A percentile compares a stretch with the other conserved stretches of the same genome.
Evolutionary conservation across 2,113 vertebrate species (phyloP).

Genomic region (Anarrhichthys ocellatus): DNA sequence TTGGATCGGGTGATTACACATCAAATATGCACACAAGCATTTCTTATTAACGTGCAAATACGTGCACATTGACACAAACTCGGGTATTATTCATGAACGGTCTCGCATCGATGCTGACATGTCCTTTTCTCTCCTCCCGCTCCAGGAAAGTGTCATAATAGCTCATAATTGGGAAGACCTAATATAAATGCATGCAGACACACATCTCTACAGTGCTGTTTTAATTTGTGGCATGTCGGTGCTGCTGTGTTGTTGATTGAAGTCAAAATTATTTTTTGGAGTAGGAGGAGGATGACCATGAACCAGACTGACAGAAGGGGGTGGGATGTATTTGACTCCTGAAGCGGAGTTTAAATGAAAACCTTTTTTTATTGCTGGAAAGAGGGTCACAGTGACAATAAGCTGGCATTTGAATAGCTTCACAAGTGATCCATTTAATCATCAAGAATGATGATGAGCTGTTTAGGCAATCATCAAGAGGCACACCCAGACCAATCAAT

Average conservation of each 20-base stretch:
- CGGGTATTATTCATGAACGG: neutral
- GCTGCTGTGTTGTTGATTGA: neutral
- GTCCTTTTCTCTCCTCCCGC: neutral
- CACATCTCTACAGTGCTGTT: neutral
- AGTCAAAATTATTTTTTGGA: neutral
- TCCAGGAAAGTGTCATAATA: neutral
- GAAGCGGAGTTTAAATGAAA: neutral
- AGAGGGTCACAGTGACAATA: neutral
- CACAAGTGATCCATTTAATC: neutral
- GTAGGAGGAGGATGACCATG: neutral
- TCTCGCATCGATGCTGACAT: neutral
- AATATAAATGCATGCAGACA: neutral
- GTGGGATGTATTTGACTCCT: neutral
- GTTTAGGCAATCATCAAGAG: neutral
- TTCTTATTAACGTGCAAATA: conserved; percentile 22
- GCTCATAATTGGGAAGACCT: too few species aligned
- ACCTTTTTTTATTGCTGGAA: neutral
- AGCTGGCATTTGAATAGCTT: neutral
- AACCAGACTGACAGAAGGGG: neutral
- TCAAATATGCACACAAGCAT: conserved; percentile 39
- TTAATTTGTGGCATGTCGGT: neutral
- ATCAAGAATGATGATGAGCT: neutral
- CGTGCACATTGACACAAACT: neutral
- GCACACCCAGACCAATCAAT: neutral
- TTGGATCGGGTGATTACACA: conserved; percentile 25